Evolutionary conservation across 2,888 invertebrate species (phyloP).

Genomic region (Corbicula japonica): DNA sequence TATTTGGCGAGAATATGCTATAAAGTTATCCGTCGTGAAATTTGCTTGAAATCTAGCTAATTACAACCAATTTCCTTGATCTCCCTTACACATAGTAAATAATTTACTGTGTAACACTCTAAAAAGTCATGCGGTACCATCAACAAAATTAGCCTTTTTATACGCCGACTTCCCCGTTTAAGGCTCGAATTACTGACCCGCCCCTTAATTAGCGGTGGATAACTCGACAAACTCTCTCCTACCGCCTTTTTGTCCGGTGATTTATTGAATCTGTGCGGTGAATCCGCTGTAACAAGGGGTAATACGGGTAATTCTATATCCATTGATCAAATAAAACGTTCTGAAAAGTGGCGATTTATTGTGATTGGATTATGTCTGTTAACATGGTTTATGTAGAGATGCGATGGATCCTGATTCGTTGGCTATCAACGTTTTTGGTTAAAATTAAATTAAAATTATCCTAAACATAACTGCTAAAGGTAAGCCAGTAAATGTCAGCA

Average conservation of each 20-base stretch:
- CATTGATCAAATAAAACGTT: background rate
- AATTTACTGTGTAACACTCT: slow-evolving; percentile 7
- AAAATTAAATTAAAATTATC: no score
- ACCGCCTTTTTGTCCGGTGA: slow-evolving; percentile 14
- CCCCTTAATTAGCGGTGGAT: slow-evolving; percentile 22
- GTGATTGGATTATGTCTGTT: slow-evolving; percentile 4
- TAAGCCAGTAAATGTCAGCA: no score
- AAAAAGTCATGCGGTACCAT: slow-evolving; percentile 13
- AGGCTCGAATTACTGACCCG: no score
- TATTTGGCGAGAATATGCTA: no score
- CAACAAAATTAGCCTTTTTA: slow-evolving; percentile 21
- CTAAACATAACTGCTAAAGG: no score
- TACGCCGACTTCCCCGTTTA: background rate
- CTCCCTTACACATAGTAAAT: no score
- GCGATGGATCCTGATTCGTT: no score
- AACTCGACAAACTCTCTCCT: slow-evolving; percentile 4
- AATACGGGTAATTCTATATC: slow-evolving; percentile 17
- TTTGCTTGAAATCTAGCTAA: no score
- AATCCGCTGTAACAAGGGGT: background rate
- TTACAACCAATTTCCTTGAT: no score
- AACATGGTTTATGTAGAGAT: no score
- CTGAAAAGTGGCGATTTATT: slow-evolving; percentile 14
- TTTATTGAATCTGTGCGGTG: slow-evolving; percentile 1
- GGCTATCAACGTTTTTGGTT: no score
- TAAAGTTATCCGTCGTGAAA: no score